Base-by-base conservation (phyloP, 2,113 vertebrate species). In the Aplodontia rufa region DNA sequence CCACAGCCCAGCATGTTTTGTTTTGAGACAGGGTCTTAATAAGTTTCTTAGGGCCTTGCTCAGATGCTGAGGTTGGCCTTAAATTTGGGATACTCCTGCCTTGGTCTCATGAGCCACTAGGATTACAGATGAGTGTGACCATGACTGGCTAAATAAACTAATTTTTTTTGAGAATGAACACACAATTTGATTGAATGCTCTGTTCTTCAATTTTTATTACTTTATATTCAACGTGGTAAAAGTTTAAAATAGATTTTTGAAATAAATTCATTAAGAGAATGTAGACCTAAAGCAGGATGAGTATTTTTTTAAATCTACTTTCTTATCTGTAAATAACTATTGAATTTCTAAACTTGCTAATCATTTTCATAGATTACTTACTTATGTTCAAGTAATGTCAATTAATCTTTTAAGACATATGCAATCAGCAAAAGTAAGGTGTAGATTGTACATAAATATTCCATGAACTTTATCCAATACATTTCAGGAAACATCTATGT, bases 211-310 rank as follows among this genome's bases (percentile, higher is more conserved):
- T 1, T 80, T n/a, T 76, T 76, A 3, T n/a, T 71, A 72, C 7
- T 68, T 32, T 4, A 62, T 8, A 49, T 0, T 88, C 30, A 84
- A 60, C 42, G 53, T 49, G 81, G 4, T n/a, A 88, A 45, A 91
- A 42, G 8, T 10, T 81, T 49, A 85, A 89, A 87, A 45, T 5
- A 20, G 78, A 68, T 68, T 42, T 62, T 69, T 76, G 20, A 92
- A 76, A 87, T 76, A 58, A 55, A 85, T 91, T 92, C 3, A 78
- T 91, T 76, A 90, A 53, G 19, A 53, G 87, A 90, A 88, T 78
- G 6, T 11, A 95, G 22, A 45, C 11, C 5, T 62, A 8, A 94
- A 81, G 32, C 55, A 78, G 40, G 72, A 40, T 19, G 32, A 87
- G 35, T 89, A 28, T 55, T 91, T n/a, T n/a, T 93, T 86, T n/a